Evolutionary conservation across 2,113 vertebrate genomes (phyloP), one percentile per base, ranked within the genome.

Genomic region (Leptosomus discolor): DNA sequence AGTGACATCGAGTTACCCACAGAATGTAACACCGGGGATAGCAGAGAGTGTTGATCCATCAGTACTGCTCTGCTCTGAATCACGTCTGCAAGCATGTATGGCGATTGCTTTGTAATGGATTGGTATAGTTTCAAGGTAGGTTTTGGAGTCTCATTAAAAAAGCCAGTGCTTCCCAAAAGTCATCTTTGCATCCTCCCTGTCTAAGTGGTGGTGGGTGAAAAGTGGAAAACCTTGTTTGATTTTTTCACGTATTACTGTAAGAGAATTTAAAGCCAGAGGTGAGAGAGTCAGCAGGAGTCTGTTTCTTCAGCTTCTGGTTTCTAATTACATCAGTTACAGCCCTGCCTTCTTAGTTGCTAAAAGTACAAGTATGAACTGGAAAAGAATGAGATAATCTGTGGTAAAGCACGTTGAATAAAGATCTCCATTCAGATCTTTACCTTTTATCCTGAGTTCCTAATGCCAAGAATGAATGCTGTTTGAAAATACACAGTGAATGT

Each of bases 341-440:
- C 71, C 76, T 69, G 8, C 91, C 83, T 96, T 98, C 95, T 97
- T 90, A 94, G 97, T 96, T 97, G 95, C 97, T 97, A 96, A 74
- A 97, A 95, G 83, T 98, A 96, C 98, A 98, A 95, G 98, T 98
- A 98, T 98, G 98, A 98, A 98, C 98, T 98, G 97, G 98, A 98
- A 98, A 98, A 97, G 97, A 98, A 97, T 98, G 95, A 97, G 96
- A 98, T 99, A 99, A 99, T 99, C 98, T 96, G 29, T 79, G 73
- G 94, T 98, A 98, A 98, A 99, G 98, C 98, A 98, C 97, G 95
- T 98, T 97, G 98, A 99, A 98, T 98, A 98, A 98, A 98, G 98
- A 98, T 98, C 98, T 98, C 98, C 97, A 97, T 99, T 98, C 98
- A 99, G 97, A 97, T 98, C 98, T 98, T 98, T 98, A 98, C 97